phyloP scores from a whole-genome alignment of 2,113 vertebrate genomes.

The Penelope pileata region DNA sequence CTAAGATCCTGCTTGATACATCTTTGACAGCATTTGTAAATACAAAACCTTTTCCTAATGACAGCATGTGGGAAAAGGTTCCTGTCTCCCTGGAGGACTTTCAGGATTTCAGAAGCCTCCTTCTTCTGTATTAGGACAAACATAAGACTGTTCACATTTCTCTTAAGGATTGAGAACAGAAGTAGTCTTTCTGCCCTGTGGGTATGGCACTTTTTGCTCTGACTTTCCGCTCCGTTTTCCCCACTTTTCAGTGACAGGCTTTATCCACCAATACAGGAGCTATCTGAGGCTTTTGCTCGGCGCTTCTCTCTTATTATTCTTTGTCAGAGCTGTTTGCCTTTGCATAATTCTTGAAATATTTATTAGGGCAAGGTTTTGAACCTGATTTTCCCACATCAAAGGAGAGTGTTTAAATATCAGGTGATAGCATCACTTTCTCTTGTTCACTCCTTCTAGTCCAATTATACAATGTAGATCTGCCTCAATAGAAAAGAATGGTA shows the following conservation, averaged over 20 bases:
- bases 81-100: background rate
- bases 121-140: background rate
- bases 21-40: background rate
- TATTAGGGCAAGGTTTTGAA: conserved; percentile 36
- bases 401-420: background rate
- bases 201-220: background rate
- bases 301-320: background rate
- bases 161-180: background rate
- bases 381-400: conserved; percentile 25
- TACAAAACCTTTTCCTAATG: background rate
- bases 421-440: background rate
- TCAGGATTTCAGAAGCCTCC: background rate
- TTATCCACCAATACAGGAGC: background rate
- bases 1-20: background rate
- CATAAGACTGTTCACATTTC: background rate
- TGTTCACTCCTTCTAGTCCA: background rate
- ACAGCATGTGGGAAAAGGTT: background rate
- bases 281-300: background rate
- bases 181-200: background rate
- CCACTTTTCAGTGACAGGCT: accelerated
- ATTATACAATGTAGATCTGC: background rate
- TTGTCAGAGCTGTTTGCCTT: background rate
- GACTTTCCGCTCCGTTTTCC: background rate
- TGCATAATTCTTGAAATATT: conserved; percentile 35
- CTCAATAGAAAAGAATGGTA: background rate